Percentiles rank a stretch among this genome's conserved stretches.
Conservation (phyloP, 2,113 vertebrate species). For the Cyanoramphus novaezelandiae region DNA sequence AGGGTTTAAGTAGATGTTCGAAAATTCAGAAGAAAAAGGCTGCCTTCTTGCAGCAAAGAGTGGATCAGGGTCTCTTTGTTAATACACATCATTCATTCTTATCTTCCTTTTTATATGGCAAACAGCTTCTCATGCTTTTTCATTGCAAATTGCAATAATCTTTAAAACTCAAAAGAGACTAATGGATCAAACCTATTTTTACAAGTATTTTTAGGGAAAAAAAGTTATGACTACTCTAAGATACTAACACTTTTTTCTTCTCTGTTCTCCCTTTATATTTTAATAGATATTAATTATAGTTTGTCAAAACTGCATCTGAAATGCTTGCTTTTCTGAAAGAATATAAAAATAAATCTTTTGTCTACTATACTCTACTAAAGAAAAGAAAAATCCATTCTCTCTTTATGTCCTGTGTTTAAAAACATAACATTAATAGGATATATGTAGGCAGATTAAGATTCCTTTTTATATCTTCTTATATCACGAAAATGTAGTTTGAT, state of each 20-base stretch:
- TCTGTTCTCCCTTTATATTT: background rate
- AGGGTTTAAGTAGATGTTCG: background rate
- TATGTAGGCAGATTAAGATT: background rate
- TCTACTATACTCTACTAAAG: background rate
- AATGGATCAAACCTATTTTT: background rate
- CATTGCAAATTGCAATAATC: background rate
- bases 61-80: background rate
- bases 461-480: background rate
- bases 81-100: background rate
- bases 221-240: background rate
- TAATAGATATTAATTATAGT: slow-evolving; percentile 23
- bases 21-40: background rate
- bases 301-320: background rate
- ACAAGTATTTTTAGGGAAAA: background rate
- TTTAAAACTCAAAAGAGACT: background rate
- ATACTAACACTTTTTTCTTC: background rate
- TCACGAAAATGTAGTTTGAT: background rate
- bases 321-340: background rate
- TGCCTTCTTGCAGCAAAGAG: background rate
- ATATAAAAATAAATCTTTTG: background rate
- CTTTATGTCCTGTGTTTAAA: background rate
- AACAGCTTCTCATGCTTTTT: background rate
- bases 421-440: background rate
- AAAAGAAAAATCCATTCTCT: background rate
- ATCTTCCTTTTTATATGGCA: background rate